These are phyloP conservation scores for Amphimedon queenslandica DNA, from an alignment of 37 sponge, comb jelly and placozoan genomes.

Conservation along the genomic window DNA sequence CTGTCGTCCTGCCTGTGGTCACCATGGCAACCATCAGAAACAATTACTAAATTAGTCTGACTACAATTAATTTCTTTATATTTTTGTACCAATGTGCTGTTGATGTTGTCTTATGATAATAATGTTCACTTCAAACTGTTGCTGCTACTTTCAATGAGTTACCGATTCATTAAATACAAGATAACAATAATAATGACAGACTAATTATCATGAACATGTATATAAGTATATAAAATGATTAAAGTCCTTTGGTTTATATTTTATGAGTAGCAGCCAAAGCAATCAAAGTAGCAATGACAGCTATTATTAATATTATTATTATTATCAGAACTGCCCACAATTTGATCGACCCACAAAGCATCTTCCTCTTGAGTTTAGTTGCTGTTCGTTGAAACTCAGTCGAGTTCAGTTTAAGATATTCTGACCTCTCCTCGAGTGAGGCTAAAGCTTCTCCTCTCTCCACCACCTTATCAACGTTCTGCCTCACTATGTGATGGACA, in stretches of 20 bases:
- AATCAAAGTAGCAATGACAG: conserved; percentile 1
- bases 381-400: conserved; percentile 5
- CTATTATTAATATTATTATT: neutral
- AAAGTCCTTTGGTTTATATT: neutral
- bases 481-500: neutral
- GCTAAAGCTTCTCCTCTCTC: conserved; percentile 15
- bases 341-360: conserved; percentile 1
- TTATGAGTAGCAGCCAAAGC: conserved; percentile 3
- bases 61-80: too few species aligned
- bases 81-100: too few species aligned
- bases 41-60: too few species aligned
- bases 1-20: too few species aligned
- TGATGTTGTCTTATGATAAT: too few species aligned
- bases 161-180: too few species aligned
- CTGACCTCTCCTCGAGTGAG: neutral
- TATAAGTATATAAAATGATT: neutral
- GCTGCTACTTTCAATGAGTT: too few species aligned
- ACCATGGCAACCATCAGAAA: too few species aligned
- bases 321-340: neutral
- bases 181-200: too few species aligned
- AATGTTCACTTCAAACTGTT: too few species aligned
- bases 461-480: conserved; percentile 2
- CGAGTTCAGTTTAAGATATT: neutral
- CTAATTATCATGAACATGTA: too few species aligned
- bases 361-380: conserved; percentile 7